Conservation (phyloP, 2,113 vertebrate species). For the Ciconia maguari region DNA sequence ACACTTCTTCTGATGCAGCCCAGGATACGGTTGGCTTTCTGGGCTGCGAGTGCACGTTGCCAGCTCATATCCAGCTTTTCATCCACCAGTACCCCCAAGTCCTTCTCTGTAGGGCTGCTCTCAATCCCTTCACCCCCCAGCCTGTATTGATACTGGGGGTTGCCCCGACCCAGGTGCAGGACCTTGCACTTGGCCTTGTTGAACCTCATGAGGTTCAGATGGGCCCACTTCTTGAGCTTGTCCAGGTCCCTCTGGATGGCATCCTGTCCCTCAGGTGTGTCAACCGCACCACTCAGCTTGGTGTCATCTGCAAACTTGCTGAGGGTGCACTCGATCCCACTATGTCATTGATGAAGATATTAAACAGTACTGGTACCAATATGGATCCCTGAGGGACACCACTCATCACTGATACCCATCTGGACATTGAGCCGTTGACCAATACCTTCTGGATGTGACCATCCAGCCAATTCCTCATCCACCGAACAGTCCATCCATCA, state of each 20-base stretch:
- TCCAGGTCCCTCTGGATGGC: not conserved
- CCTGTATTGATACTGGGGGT: accelerated
- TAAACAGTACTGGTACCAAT: not conserved
- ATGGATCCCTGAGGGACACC: not conserved
- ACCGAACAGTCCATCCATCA: not conserved
- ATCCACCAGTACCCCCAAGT: accelerated
- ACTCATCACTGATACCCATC: not conserved
- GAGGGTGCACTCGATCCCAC: not conserved
- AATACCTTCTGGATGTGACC: not conserved
- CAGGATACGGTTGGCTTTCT: accelerated
- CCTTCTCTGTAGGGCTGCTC: accelerated
- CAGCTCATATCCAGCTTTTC: not conserved
- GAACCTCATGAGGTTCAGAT: not conserved
- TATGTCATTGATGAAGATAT: not conserved
- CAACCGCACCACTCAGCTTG: not conserved
- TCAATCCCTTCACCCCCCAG: too few relatives aligned
- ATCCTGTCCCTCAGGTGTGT: not conserved
- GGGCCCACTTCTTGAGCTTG: not conserved
- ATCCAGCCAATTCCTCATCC: not conserved
- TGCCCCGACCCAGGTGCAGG: accelerated
- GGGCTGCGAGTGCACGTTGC: accelerated
- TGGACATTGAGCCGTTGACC: not conserved
- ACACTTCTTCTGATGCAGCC: accelerated
- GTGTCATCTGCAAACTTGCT: not conserved
- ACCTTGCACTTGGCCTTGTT: not conserved